phyloP scores from a whole-genome alignment of 2,797 vertebrate species.

The Parambassis ranga region DNA sequence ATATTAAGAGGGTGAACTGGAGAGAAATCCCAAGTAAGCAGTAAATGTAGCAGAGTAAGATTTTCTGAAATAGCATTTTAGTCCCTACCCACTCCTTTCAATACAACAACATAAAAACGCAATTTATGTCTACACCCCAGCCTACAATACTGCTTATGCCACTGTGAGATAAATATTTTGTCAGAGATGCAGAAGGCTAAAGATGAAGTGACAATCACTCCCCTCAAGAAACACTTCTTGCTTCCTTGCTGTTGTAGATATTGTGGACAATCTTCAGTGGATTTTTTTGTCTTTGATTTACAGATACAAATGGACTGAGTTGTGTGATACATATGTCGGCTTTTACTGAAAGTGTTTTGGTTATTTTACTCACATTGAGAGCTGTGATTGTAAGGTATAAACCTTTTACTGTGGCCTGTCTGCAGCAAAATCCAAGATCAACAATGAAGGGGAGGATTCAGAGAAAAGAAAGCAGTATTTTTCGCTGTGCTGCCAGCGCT shows the following conservation, averaged over 20 bases:
- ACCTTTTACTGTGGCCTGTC: constrained; percentile 37
- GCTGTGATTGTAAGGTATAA: constrained; percentile 49
- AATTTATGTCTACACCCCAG: constrained; percentile 68
- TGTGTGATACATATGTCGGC: constrained; percentile 13
- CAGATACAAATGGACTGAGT: constrained; percentile 19
- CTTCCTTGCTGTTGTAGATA: constrained; percentile 38
- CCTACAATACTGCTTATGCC: constrained; percentile 47
- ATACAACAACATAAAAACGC: constrained; percentile 77
- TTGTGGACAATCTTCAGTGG: constrained; percentile 22
- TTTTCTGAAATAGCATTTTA: constrained; percentile 77
- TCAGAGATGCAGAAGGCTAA: constrained; percentile 60
- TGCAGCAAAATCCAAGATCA: constrained; percentile 53
- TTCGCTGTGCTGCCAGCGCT: constrained; percentile 18
- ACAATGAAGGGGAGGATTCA: constrained; percentile 33
- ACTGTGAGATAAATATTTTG: constrained; percentile 73
- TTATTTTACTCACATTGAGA: constrained; percentile 37
- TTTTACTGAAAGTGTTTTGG: constrained; percentile 28
- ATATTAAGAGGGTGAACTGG: constrained; percentile 66
- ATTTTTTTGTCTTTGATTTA: constrained; percentile 43
- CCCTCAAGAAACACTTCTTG: constrained; percentile 46
- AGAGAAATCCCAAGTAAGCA: constrained; percentile 80
- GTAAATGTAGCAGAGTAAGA: constrained; percentile 81
- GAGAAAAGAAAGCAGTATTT: constrained; percentile 41
- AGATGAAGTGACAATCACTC: constrained; percentile 74
- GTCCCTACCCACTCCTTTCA: constrained; percentile 72